Evolutionary conservation across 2,888 invertebrate genomes (phyloP), one percentile per base, ranked within the genome.

Genomic region (Aporophyla nigra): DNA sequence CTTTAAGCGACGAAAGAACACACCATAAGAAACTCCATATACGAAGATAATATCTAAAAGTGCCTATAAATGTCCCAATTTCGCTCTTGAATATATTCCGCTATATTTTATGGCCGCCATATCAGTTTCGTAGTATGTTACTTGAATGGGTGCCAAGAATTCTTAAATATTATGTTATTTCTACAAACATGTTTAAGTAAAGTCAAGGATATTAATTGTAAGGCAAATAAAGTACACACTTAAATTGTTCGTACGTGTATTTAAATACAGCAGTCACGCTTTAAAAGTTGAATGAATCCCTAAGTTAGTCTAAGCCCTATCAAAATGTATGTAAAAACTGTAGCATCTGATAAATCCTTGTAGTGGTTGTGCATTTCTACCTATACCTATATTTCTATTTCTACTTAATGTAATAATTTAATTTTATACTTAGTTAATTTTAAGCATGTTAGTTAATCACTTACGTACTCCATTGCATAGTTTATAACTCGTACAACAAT

Each of bases 11-110:
- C 49, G 62, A 78, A 71, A 68, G 62, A 82, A 67, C 78, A 82
- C 74, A 49, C 70, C 74, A 82, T 82, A 78, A 82, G 74, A 68
- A 63, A 71, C 59, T 67, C 82, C 63, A n/a, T 82, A 78, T 14
- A 59, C 40, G 5, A 3, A 40, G 82, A 82, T 82, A 68, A 68
- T 56, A 82, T 78, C 82, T 78, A 27, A 71, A 81, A 71, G 70
- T 74, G 78, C 74, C 82, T 71, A 82, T 82, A 82, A 82, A 82
- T 56, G 82, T 82, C 70, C 61, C 73, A 74, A 82, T 78, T 78
- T 71, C 49, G 78, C 58, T 81, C 33, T 67, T 70, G 58, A 82
- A 70, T 82, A 67, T 70, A 82, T 82, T 81, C 69, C 53, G 74
- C 73, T 61, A 74, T 81, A 78, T 82, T 82, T 82, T 78, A 82